Conservation (phyloP, 92 coral and sea anemone species). For the Epizoanthus stellaris region DNA sequence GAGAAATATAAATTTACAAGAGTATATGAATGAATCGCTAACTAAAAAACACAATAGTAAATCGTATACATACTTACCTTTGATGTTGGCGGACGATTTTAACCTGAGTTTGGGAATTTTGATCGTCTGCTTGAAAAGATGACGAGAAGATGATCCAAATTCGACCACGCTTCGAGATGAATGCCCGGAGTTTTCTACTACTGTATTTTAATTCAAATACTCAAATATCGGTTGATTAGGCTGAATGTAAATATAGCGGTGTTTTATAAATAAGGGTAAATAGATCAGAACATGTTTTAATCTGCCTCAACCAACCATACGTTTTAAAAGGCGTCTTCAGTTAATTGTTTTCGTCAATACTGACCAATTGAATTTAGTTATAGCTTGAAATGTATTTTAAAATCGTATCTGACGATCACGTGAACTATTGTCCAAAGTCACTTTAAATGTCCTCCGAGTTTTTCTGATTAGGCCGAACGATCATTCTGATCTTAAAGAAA, state of each 20-base stretch:
- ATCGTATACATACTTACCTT: conserved; percentile 3
- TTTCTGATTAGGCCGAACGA: not conserved
- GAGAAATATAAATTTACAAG: not conserved
- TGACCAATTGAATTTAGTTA: conserved; percentile 25
- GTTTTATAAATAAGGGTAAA: conserved; percentile 16
- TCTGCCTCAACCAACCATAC: conserved; percentile 28
- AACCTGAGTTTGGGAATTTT: not conserved
- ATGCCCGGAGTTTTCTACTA: conserved; percentile 11
- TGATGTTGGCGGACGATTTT: not conserved
- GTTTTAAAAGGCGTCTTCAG: not conserved
- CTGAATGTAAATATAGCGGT: conserved; percentile 34
- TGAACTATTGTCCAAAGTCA: not conserved
- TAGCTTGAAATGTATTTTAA: conserved; percentile 9
- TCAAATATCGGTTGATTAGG: not conserved
- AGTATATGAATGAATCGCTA: conserved; percentile 7
- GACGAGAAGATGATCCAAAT: not conserved
- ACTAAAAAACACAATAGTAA: not conserved
- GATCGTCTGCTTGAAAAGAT: not conserved
- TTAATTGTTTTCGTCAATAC: conserved; percentile 30
- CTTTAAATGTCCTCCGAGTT: not conserved
- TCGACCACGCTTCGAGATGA: not conserved
- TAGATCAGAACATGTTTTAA: conserved; percentile 33
- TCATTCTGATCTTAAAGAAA: not conserved
- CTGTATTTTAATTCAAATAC: conserved; percentile 7
- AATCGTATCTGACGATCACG: conserved; percentile 2